These are phyloP conservation scores for Anarrhichthys ocellatus DNA, from an alignment of 2,113 vertebrate species.

Conservation along the genomic window DNA sequence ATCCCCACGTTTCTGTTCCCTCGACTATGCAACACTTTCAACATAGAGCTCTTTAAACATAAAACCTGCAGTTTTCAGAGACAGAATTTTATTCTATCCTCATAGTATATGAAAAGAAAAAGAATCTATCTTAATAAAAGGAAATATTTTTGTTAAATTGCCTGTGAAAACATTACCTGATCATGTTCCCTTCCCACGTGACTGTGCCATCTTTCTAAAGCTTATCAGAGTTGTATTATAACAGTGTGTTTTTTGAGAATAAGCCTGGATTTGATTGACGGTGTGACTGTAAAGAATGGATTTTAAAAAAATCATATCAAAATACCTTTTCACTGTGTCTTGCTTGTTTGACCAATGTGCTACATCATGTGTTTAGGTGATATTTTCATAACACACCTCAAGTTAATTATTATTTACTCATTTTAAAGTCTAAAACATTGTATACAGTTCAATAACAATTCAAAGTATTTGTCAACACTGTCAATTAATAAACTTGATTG, in stretches of 20 bases:
- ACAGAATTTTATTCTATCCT: constrained; percentile 72
- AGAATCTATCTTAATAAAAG: constrained; percentile 64
- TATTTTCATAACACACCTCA: background rate
- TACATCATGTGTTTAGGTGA: background rate
- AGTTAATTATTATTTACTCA: background rate
- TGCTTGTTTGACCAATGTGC: constrained; percentile 28
- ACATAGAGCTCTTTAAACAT: constrained; percentile 62
- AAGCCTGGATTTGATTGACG: constrained; percentile 57
- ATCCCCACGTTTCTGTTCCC: constrained; percentile 45
- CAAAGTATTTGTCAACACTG: background rate
- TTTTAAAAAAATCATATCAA: constrained; percentile 52
- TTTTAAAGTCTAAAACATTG: background rate
- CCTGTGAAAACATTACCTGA: constrained; percentile 48
- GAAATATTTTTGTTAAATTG: constrained; percentile 77
- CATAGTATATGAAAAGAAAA: constrained; percentile 64
- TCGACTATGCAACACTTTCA: constrained; percentile 81
- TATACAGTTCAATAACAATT: background rate
- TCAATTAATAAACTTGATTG: background rate
- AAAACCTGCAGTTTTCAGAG: constrained; percentile 60
- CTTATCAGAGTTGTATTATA: constrained; percentile 73
- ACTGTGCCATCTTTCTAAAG: constrained; percentile 80
- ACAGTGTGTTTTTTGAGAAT: constrained; percentile 64
- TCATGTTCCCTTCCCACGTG: constrained; percentile 62
- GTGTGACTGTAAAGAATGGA: constrained; percentile 74
- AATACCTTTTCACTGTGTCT: constrained; percentile 44